Evolutionary conservation across 1,140 invertebrate species (phyloP), one percentile per base, ranked within the genome.

Genomic region (Drosophila sucinea): DNA sequence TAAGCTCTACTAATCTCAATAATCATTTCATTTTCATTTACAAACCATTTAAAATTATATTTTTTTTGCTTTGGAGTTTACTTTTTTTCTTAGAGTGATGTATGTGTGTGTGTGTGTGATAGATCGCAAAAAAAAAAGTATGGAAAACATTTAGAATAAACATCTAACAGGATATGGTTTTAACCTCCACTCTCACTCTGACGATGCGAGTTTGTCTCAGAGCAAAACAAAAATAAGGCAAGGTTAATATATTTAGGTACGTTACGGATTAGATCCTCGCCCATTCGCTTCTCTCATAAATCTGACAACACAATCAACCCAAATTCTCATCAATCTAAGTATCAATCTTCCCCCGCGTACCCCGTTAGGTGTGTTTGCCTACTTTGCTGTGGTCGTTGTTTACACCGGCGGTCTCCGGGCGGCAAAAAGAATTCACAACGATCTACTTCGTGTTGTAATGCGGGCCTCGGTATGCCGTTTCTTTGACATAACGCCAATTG

Each of bases 401-500:
- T 95, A 95, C 92, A 84, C 95, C 85, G 96, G 95, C 92, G 93
- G 95, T 72, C 93, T 97, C 92, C 94, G 93, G 83, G 96, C 96
- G 73, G 95, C 96, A 79, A 93, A 93, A 77, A 81, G 94, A 75
- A 93, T 98, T 62, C 95, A 96, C 92, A 92, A 93, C 75, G 92
- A 92, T 58, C 92, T 97, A 82, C 94, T 98, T 64, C 91, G 92
- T 69, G 94, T 95, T 87, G 94, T 96, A 71, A 93, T 98, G 78
- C 94, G 94, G 75, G 94, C 94, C 77, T 97, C 97, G 47, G 92
- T 93, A 79, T 94, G 94, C 79, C 79, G 94, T 75, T 97, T 98
- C 93, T 98, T 97, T 94, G 97, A 98, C 92, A 95, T 96, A 77
- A 97, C 97, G 78, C 97, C 97, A 55, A 91, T 96, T 68, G 97